Evolutionary conservation across 2,888 invertebrate genomes (phyloP), one percentile per base, ranked within the genome.

Genomic region (Palloptera scutellata): DNA sequence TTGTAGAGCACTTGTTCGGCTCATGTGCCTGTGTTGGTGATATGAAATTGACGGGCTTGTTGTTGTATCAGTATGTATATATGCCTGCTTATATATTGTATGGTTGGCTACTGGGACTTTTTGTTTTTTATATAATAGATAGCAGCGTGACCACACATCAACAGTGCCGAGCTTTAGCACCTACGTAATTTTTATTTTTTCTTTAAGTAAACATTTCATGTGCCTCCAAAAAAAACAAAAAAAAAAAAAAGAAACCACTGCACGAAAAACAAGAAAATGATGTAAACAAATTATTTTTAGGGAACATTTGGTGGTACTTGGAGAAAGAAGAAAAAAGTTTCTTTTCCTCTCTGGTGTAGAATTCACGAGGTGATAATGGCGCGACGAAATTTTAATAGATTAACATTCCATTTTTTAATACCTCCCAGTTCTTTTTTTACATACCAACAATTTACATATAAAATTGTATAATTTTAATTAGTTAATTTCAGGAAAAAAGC

Each of bases 201-300:
- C 66, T 54, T 66, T 67, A 69, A 61, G 62, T 75, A 75, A 75
- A 74, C 74, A 75, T 70, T 66, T 68, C 60, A 66, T 66, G 71
- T 68, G 64, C 30, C 30, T 30, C 30, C 30, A 20, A 40, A 64
- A 66, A 66, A 64, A 59, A 48, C 20, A 54, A 54, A 12, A 41
- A 12, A 52, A 53, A 57, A 51, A 51, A 43, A 58, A 43, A 54
- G 43, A 53, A 19, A 41, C 9, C 41, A 60, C 53, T 20, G 20
- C 17, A 15, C 42, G 11, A 61, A 12, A 55, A 43, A 45, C 10
- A 61, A 3, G 54, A 12, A 55, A 43, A 63, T 68, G 67, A 61
- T 71, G 68, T 74, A 74, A 74, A 74, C 74, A 74, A 74, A 71
- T 71, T 71, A 70, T 70, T 70, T 74, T 70, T 48, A 15, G 20